Percentiles rank a stretch among this genome's conserved stretches.
phyloP scores from a whole-genome alignment of 2,113 vertebrate genomes.

The Microtus pennsylvanicus region DNA sequence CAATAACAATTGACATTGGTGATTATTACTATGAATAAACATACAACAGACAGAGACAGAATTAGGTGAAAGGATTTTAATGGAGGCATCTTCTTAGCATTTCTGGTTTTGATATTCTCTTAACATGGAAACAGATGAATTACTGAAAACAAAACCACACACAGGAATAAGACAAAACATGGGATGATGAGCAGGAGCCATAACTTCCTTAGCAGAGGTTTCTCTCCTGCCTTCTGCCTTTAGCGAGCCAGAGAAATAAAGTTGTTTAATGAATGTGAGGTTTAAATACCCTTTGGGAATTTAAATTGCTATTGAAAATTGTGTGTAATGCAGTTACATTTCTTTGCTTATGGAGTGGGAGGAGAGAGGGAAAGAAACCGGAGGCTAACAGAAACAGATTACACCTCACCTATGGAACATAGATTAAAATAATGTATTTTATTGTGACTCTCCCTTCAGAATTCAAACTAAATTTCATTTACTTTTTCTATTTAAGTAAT shows the following conservation, averaged over 20 bases:
- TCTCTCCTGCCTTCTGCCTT: conserved; percentile 1
- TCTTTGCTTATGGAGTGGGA: conserved; percentile 68
- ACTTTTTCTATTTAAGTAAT: conserved; percentile 78
- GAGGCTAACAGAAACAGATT: conserved; percentile 75
- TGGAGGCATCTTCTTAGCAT: neutral
- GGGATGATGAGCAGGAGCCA: neutral
- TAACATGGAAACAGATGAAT: conserved; percentile 4
- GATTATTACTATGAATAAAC: neutral
- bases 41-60: neutral
- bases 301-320: conserved; percentile 63
- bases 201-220: conserved; percentile 26
- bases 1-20: neutral
- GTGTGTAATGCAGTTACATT: conserved; percentile 60
- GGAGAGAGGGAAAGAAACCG: conserved; percentile 46
- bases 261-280: conserved; percentile 60
- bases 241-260: conserved; percentile 62
- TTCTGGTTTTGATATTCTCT: neutral
- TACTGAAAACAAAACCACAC: conserved; percentile 1
- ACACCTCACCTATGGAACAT: conserved; percentile 70
- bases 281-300: conserved; percentile 73
- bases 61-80: conserved; percentile 16
- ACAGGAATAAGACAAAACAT: conserved; percentile 43
- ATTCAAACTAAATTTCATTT: conserved; percentile 78
- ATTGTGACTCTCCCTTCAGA: conserved; percentile 72
- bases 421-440: conserved; percentile 79